Conservation (phyloP, 2,888 invertebrate genomes). For the Brachypterus glaber region DNA sequence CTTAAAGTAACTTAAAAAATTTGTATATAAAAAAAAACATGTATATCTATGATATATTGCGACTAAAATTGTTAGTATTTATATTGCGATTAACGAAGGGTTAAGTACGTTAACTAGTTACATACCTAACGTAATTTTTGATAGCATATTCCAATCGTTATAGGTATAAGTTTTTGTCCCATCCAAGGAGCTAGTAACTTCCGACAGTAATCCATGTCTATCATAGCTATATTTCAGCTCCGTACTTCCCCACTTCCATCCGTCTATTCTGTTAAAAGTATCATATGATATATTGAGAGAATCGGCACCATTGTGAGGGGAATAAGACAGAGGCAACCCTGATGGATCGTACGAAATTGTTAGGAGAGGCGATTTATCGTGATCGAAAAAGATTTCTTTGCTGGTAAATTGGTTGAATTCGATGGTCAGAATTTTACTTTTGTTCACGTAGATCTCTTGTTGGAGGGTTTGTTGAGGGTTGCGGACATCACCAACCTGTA, state of each 20-base stretch:
- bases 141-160: slow-evolving; percentile 78
- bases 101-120: no score
- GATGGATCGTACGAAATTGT: slow-evolving; percentile 82
- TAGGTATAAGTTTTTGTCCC: slow-evolving; percentile 70
- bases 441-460: slow-evolving; percentile 75
- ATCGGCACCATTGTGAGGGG: slow-evolving; percentile 68
- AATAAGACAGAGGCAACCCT: slow-evolving; percentile 79
- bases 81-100: no score
- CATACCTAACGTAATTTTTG: slow-evolving; percentile 83
- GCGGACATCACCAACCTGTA: slow-evolving; percentile 78
- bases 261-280: slow-evolving; percentile 64
- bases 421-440: slow-evolving; percentile 77
- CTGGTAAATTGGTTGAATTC: slow-evolving; percentile 89
- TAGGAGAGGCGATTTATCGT: slow-evolving; percentile 70
- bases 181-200: slow-evolving; percentile 80
- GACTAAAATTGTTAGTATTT: no score
- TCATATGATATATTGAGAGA: slow-evolving; percentile 85
- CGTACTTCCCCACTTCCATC: slow-evolving; percentile 84
- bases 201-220: slow-evolving; percentile 75
- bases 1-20: no score
- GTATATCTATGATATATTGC: no score
- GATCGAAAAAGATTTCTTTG: slow-evolving; percentile 82
- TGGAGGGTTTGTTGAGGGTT: slow-evolving; percentile 77
- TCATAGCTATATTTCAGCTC: slow-evolving; percentile 83
- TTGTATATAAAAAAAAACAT: no score